phyloP scores from a whole-genome alignment of 2,113 vertebrate species.

The Chitala chitala region DNA sequence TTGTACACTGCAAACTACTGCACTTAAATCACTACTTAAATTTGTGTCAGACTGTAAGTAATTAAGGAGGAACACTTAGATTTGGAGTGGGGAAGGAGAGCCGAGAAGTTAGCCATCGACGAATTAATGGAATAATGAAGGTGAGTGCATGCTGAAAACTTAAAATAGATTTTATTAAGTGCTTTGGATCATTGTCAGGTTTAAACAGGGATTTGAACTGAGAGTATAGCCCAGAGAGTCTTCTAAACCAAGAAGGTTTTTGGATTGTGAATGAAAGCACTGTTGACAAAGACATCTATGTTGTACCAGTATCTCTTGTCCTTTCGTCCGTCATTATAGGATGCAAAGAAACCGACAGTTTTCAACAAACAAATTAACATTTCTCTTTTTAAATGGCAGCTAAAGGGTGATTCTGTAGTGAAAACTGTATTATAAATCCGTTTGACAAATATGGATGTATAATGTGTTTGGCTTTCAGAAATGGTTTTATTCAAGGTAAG shows the following conservation, averaged over 20 bases:
- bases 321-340: not conserved
- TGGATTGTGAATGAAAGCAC: not conserved
- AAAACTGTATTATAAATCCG: too few species aligned
- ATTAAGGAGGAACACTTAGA: slow-evolving; percentile 16
- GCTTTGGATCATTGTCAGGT: slow-evolving; percentile 11
- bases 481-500: too few species aligned
- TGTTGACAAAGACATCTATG: slow-evolving; percentile 5
- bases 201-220: slow-evolving; percentile 6
- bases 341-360: too few species aligned
- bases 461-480: not conserved
- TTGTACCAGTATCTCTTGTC: too few species aligned
- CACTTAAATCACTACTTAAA: not conserved
- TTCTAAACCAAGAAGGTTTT: not conserved
- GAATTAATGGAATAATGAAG: slow-evolving; percentile 16
- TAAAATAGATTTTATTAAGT: slow-evolving; percentile 39
- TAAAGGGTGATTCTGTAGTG: too few species aligned
- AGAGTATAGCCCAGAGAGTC: slow-evolving; percentile 8
- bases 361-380: too few species aligned
- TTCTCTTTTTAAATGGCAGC: too few species aligned
- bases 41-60: too few species aligned
- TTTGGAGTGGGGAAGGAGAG: not conserved
- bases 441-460: not conserved
- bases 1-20: not conserved
- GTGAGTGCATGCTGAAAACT: slow-evolving; percentile 39
- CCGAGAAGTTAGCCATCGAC: not conserved